Evolutionary conservation across 1,140 invertebrate species (phyloP).

Genomic region (Danaus melanippus): DNA sequence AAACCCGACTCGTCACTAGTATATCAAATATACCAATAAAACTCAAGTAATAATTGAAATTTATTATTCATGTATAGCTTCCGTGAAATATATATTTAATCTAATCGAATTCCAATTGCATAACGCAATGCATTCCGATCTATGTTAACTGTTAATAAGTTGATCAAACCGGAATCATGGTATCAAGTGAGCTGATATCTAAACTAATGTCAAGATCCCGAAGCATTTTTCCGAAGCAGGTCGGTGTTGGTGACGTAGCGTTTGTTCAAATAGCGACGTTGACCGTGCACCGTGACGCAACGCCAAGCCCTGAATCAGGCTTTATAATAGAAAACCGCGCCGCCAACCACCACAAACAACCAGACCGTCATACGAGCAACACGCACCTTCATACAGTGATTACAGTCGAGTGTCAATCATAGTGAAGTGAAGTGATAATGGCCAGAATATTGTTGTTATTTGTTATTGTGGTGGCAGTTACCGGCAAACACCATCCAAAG

Average conservation of each 20-base stretch:
- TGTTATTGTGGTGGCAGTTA: constrained; percentile 37
- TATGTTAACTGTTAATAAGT: no score
- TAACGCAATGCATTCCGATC: no score
- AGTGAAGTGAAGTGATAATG: constrained; percentile 38
- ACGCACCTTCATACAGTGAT: constrained; percentile 29
- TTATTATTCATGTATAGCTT: no score
- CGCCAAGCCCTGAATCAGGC: constrained; percentile 42
- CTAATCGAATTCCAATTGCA: no score
- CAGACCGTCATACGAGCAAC: constrained; percentile 41
- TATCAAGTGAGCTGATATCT: no score
- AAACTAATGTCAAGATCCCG: background rate
- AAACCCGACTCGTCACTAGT: no score
- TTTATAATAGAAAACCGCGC: constrained; percentile 52
- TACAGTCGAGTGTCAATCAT: constrained; percentile 14
- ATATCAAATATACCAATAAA: no score
- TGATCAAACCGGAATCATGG: no score
- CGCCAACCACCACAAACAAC: constrained; percentile 38
- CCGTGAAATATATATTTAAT: no score
- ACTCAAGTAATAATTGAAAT: no score
- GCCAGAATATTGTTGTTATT: constrained; percentile 42
- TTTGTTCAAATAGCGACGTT: constrained; percentile 37
- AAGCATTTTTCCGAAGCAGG: constrained; percentile 8
- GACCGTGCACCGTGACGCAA: constrained; percentile 30
- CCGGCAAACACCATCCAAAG: constrained; percentile 44
- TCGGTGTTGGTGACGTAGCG: constrained; percentile 7